These are phyloP conservation scores for Glareola pratincola DNA, from an alignment of 2,113 vertebrate species.

Conservation along the genomic window DNA sequence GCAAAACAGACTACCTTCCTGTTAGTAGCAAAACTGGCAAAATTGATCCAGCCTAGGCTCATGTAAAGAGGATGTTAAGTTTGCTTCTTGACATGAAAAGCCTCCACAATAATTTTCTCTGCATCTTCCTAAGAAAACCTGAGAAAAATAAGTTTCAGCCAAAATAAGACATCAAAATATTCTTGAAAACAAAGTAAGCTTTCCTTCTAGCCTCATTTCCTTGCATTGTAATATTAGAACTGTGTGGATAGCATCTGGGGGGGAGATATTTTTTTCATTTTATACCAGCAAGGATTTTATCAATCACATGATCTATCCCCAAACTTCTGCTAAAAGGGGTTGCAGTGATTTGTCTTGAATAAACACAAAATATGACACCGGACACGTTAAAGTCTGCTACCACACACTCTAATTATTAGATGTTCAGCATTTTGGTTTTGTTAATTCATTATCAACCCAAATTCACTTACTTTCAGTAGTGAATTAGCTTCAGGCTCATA, in stretches of 20 bases:
- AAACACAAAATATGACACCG: rapidly evolving
- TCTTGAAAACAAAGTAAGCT: background rate
- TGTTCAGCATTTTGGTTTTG: background rate
- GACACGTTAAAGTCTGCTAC: background rate
- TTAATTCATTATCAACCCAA: background rate
- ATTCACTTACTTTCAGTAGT: background rate
- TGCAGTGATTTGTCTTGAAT: background rate
- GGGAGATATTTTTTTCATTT: background rate
- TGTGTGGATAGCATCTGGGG: background rate
- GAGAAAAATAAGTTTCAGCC: background rate
- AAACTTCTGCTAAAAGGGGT: background rate
- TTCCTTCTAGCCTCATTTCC: background rate
- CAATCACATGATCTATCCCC: background rate
- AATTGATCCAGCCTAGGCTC: background rate
- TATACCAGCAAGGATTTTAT: background rate
- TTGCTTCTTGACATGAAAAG: background rate
- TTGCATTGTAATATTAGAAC: background rate
- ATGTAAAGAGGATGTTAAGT: background rate
- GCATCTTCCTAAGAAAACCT: background rate
- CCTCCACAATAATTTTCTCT: background rate
- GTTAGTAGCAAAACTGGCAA: background rate
- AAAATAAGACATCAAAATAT: background rate
- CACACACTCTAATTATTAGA: background rate
- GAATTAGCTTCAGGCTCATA: background rate
- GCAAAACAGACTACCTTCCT: background rate